A percentile compares a stretch with the other conserved stretches of the same genome.
These are phyloP conservation scores for Novumbra hubbsi DNA, from an alignment of 2,797 vertebrate species.

Conservation along the genomic window DNA sequence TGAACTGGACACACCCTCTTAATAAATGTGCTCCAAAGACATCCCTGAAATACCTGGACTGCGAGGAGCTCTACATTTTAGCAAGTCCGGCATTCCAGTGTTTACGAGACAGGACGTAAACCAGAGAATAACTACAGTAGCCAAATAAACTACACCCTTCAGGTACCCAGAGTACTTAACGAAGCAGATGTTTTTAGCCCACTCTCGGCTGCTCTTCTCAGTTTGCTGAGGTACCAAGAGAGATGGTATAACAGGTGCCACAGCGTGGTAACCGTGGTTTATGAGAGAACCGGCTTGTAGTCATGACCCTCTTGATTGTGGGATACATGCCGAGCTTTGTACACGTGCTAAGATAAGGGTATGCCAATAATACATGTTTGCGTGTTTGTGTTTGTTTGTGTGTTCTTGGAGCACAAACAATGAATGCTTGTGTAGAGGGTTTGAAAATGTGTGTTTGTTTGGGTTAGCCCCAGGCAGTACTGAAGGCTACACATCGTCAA, in stretches of 20 bases:
- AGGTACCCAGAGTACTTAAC: conserved; percentile 30
- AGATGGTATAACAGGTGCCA: conserved; percentile 13
- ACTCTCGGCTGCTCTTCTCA: conserved; percentile 17
- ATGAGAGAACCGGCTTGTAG: conserved; percentile 23
- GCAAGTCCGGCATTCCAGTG: background rate
- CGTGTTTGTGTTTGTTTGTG: background rate
- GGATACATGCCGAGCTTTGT: conserved; percentile 13
- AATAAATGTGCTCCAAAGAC: background rate
- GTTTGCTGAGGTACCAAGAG: conserved; percentile 27
- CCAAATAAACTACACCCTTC: background rate
- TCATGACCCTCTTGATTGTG: conserved; percentile 39
- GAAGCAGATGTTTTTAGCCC: conserved; percentile 33
- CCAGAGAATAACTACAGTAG: background rate
- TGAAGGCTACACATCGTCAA: background rate
- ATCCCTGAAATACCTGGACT: background rate
- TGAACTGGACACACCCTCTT: background rate
- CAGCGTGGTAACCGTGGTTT: conserved; percentile 37
- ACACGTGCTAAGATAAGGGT: conserved; percentile 26
- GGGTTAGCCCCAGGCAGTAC: background rate
- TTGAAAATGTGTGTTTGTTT: background rate
- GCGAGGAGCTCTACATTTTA: background rate
- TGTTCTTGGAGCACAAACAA: background rate
- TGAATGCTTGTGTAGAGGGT: background rate
- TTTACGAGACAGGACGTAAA: background rate
- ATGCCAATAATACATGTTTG: conserved; percentile 33